Evolutionary conservation across 2,113 vertebrate species (phyloP), one percentile per base, ranked within the genome.

Genomic region (Gopherus flavomarginatus): DNA sequence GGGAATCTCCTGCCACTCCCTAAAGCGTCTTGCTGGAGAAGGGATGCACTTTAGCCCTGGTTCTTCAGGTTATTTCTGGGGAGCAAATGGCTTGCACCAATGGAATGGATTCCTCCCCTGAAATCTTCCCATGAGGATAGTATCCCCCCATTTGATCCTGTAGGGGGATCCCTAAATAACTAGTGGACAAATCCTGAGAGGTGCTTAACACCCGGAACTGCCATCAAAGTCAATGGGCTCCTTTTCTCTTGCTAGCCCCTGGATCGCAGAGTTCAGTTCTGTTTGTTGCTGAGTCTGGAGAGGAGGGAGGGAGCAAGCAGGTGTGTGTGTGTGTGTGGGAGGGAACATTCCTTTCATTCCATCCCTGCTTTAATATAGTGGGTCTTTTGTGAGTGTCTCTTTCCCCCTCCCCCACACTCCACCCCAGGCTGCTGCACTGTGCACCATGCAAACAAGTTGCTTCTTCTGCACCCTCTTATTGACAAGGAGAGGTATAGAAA

Each of bases 211-310:
- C 75, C 38, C 3, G 4, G 42, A 13, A 26, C 22, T 77, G 72
- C 38, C 13, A 7, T 24, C 42, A 21, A 17, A 14, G 42, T 27
- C 42, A 78, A 4, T 11, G 75, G 75, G 26, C 10, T 47, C 22
- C 38, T 78, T 47, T 47, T 42, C 75, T 78, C 24, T 29, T 47
- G 38, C 50, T 8, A 49, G 0, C 38, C 72, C 27, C 35, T 72
- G 65, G 35, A 8, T 11, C 65, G 65, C 35, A n/a, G 17, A n/a
- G 65, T n/a, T 69, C 35, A 11, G 8, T 38, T 72, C n/a, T 21
- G 0, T 2, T 56, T 54, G 8, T 80, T n/a, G 27, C 83, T 65
- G 16, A 0, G 50, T 72, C 24, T 47, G 75, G 42, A 14, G 42
- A 38, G 65, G 19, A 22, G n/a, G 17, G 53, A 54, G 53, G 53